Conservation (phyloP, 2,113 vertebrate species). For the Brienomyrus brachyistius region DNA sequence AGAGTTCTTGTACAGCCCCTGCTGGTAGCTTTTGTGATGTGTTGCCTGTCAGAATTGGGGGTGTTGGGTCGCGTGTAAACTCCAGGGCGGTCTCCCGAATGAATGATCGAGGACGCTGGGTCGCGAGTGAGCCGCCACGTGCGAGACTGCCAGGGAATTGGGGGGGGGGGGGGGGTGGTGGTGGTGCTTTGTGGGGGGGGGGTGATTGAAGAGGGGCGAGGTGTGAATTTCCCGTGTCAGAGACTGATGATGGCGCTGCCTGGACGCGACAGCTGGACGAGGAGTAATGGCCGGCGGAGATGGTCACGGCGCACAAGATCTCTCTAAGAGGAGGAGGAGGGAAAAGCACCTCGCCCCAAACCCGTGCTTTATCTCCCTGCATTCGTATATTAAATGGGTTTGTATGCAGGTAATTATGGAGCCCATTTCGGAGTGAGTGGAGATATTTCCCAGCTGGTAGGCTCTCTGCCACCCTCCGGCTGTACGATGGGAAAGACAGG, state of each 20-base stretch:
- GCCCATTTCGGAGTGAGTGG: not conserved
- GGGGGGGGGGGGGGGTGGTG: not conserved
- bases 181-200: too few species aligned
- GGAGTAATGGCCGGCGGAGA: not conserved
- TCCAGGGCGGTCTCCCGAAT: not conserved
- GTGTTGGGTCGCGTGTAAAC: not conserved
- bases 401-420: not conserved
- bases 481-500: not conserved
- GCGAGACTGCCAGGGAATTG: not conserved
- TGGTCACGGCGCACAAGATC: not conserved
- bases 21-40: not conserved
- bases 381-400: not conserved
- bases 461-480: not conserved
- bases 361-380: not conserved
- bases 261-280: not conserved
- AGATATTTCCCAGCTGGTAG: not conserved
- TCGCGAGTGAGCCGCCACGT: not conserved
- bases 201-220: conserved; percentile 1
- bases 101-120: not conserved
- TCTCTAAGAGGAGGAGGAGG: not conserved
- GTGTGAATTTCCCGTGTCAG: conserved; percentile 13
- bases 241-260: not conserved
- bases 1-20: not conserved
- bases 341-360: not conserved
- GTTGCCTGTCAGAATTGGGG: not conserved